phyloP scores from a whole-genome alignment of 2,113 vertebrate species.

The Eurypyga helias region DNA sequence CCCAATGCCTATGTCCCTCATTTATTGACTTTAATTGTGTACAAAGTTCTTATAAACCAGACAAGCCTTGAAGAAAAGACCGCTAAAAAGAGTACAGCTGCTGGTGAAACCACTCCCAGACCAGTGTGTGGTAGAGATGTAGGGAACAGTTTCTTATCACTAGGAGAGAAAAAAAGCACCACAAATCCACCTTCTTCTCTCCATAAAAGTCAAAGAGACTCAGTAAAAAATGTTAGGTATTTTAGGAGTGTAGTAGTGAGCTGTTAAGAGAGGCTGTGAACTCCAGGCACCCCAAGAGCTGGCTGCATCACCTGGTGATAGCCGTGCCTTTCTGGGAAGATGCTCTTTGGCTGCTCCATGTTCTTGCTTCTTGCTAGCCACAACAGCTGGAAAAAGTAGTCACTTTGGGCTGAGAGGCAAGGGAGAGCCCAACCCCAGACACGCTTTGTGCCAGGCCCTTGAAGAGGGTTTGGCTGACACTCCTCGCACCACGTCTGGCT shows the following conservation, averaged over 20 bases:
- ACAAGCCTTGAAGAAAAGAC: neutral
- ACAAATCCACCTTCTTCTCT: neutral
- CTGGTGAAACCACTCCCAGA: neutral
- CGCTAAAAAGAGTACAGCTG: neutral
- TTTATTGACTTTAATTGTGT: neutral
- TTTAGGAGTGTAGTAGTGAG: neutral
- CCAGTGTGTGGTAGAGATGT: too few relatives aligned
- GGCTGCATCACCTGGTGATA: neutral
- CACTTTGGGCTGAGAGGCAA: neutral
- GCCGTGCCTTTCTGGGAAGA: neutral
- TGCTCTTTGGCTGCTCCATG: neutral
- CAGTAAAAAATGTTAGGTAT: neutral
- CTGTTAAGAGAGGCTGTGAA: neutral
- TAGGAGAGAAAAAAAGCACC: neutral
- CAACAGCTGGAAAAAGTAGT: neutral
- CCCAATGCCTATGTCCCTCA: neutral
- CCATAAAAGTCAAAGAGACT: neutral
- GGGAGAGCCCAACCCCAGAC: neutral
- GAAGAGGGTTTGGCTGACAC: neutral
- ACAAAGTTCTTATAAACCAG: neutral
- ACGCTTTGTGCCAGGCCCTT: neutral
- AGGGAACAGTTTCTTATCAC: neutral
- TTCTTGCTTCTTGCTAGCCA: neutral
- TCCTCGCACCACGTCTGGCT: fast-evolving
- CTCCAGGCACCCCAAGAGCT: neutral